Base-by-base conservation (phyloP, 2,888 invertebrate genomes). In the Deroplatys truncata region DNA sequence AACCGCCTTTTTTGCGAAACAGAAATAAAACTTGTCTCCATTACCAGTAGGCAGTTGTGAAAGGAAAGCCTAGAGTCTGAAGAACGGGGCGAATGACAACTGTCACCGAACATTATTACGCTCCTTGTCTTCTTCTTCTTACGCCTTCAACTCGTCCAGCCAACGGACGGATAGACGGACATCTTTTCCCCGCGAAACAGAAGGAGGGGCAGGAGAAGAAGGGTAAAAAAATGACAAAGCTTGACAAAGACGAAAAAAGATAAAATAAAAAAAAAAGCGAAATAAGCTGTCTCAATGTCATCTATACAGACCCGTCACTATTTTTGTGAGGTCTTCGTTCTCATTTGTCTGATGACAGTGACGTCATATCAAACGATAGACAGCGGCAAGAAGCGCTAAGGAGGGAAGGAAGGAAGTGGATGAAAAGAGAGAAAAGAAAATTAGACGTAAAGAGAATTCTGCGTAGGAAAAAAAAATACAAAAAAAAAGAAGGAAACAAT, bases 91-190 rank as follows among this genome's bases (percentile, higher is more conserved):
- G 93, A 93, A 93, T 93, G 93, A 93, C 93, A 93, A 93, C 93
- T 93, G 93, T 93, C 93, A 93, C 92, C 92, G 93, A 92, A 93
- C 93, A 93, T 93, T 93, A 93, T 93, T 93, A 93, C 93, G 92
- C 92, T 91, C 89, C 91, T 90, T 90, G 91, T 91, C 88, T 89
- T 88, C 89, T 86, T 87, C 90, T 91, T 89, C 90, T 89, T 89
- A 90, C 89, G 25, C 20, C 56, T 89, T 90, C 90, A 90, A 85
- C 88, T 84, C 85, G 88, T 85, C 29, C 89, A 72, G 25, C 56
- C 20, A 72, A 72, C 16, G 85, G 91, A 91, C 90, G 89, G 91
- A 91, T 90, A 89, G 89, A 89, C 90, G 90, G 89, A 89, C 90
- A 90, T 89, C 89, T 89, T 88, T 86, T 86, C 56, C 20, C 25